phyloP scores from a whole-genome alignment of 2,888 invertebrate genomes.

The Acleris laterana region DNA sequence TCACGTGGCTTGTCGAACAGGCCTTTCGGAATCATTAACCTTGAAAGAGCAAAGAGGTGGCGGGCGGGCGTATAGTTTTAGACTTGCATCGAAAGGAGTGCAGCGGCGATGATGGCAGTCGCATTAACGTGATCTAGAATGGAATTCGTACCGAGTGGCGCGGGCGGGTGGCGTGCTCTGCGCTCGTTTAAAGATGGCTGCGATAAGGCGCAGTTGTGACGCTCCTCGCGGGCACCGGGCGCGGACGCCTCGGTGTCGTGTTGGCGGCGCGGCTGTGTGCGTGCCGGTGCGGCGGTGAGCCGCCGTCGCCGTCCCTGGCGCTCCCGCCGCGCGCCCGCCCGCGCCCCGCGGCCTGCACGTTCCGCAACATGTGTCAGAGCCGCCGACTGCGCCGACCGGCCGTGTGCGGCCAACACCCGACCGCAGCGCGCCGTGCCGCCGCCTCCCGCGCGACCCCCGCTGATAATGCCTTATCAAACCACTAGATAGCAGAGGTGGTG shows the following conservation, averaged over 20 bases:
- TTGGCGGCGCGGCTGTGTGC: conserved; percentile 70
- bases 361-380: conserved; percentile 77
- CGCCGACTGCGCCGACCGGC: conserved; percentile 55
- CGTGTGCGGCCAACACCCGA: conserved; percentile 59
- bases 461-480: conserved; percentile 79
- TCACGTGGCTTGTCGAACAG: conserved; percentile 67
- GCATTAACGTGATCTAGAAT: conserved; percentile 65
- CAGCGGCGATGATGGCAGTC: conserved; percentile 64
- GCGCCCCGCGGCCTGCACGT: conserved; percentile 61
- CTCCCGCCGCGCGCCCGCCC: conserved; percentile 51
- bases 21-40: conserved; percentile 60
- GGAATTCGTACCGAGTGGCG: conserved; percentile 78
- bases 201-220: conserved; percentile 79
- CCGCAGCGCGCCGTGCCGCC: conserved; percentile 56
- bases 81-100: conserved; percentile 62
- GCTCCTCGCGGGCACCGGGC: conserved; percentile 65
- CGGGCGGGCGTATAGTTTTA: conserved; percentile 53
- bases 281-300: conserved; percentile 56
- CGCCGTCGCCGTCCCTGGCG: conserved; percentile 70
- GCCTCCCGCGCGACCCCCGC: conserved; percentile 73
- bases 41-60: conserved; percentile 61
- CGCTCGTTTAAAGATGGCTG: conserved; percentile 82
- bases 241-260: conserved; percentile 66
- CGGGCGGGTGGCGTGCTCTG: conserved; percentile 76
- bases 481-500: conserved; percentile 83